Conservation (phyloP, 37 sponge, comb jelly and placozoan species). For the Spongilla lacustris region DNA sequence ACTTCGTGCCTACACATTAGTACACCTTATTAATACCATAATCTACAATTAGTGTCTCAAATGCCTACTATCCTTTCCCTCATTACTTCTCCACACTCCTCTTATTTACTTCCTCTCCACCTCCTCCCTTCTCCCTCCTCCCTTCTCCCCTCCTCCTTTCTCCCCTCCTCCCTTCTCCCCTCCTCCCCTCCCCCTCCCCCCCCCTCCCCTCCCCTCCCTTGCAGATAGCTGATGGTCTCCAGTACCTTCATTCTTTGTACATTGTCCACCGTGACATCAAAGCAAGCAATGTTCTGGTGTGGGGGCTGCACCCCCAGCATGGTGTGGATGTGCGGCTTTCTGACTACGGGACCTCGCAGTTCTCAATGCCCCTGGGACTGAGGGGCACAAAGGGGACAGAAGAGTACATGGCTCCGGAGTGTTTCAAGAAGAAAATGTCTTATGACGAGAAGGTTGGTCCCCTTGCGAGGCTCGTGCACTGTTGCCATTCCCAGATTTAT, state of each 20-base stretch:
- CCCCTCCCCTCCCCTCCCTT: not conserved
- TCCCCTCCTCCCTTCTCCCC: too few relatives aligned
- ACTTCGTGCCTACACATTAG: too few relatives aligned
- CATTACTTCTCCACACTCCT: too few relatives aligned
- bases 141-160: too few relatives aligned
- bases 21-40: too few relatives aligned
- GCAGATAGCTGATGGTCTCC: constrained; percentile 70
- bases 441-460: constrained; percentile 71
- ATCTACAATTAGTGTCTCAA: too few relatives aligned
- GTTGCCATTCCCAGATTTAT: not conserved
- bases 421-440: constrained; percentile 9
- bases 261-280: constrained; percentile 77
- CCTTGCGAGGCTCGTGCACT: not conserved
- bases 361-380: constrained; percentile 56
- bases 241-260: constrained; percentile 69
- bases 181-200: too few relatives aligned
- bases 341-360: constrained; percentile 73
- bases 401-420: constrained; percentile 83
- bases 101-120: too few relatives aligned
- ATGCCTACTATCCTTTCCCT: too few relatives aligned
- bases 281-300: constrained; percentile 66
- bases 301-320: constrained; percentile 39
- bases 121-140: too few relatives aligned
- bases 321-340: constrained; percentile 52
- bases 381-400: constrained; percentile 56